phyloP scores from a whole-genome alignment of 2,888 invertebrate genomes.

The Orthosia incerta region DNA sequence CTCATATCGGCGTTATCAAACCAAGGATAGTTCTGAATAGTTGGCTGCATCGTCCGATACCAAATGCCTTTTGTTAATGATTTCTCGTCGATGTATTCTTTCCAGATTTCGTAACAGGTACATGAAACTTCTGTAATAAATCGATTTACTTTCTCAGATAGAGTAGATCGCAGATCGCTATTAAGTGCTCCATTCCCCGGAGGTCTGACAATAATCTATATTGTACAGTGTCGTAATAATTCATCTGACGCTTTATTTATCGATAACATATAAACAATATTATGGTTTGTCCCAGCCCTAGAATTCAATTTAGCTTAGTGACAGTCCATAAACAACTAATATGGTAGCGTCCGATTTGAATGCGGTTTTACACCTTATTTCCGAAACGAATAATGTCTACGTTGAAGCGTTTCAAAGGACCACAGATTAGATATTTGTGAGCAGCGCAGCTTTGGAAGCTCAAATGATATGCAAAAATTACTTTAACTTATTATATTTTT shows the following conservation, averaged over 20 bases:
- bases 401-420: neutral
- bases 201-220: slow-evolving; percentile 62
- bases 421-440: neutral
- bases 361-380: slow-evolving; percentile 2
- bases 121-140: slow-evolving; percentile 9
- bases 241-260: slow-evolving; percentile 57
- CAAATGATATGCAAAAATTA: too few relatives aligned
- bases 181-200: slow-evolving; percentile 58
- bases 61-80: too few relatives aligned
- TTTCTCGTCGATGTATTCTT: too few relatives aligned
- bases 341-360: slow-evolving; percentile 24
- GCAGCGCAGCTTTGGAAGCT: too few relatives aligned
- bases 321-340: slow-evolving; percentile 38
- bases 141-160: slow-evolving; percentile 9
- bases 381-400: neutral
- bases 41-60: too few relatives aligned
- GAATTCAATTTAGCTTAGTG: slow-evolving; percentile 54
- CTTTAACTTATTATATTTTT: too few relatives aligned
- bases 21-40: too few relatives aligned
- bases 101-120: too few relatives aligned
- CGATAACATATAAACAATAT: slow-evolving; percentile 49
- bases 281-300: slow-evolving; percentile 59
- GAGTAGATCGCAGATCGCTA: slow-evolving; percentile 26
- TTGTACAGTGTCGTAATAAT: slow-evolving; percentile 53
- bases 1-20: too few relatives aligned